Conservation (phyloP, 2,888 invertebrate genomes). For the Leistus spinibarbis region DNA sequence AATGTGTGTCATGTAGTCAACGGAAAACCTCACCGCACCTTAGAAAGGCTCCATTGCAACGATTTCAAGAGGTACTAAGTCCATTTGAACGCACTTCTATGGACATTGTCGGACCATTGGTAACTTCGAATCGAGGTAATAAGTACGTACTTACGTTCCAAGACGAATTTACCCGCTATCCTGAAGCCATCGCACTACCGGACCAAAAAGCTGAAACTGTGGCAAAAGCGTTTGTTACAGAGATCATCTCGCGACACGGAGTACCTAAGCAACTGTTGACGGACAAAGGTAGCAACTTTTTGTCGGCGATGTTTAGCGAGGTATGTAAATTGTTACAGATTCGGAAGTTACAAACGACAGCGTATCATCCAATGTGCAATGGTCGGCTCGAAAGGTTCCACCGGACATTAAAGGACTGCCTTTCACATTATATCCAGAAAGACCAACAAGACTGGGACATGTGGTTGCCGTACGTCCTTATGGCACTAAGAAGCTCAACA, state of each 20-base stretch:
- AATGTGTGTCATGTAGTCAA: slow-evolving; percentile 22
- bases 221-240: slow-evolving; percentile 6
- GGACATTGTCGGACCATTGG: slow-evolving; percentile 7
- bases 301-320: neutral
- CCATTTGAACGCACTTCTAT: slow-evolving; percentile 15
- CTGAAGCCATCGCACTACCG: slow-evolving; percentile 9
- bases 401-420: slow-evolving; percentile 2
- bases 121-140: neutral
- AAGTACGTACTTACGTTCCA: neutral
- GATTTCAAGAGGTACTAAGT: neutral
- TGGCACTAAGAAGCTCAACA: neutral
- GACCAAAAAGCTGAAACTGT: slow-evolving; percentile 9
- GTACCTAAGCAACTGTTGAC: slow-evolving; percentile 10
- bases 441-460: neutral
- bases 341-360: slow-evolving; percentile 44
- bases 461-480: neutral
- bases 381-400: slow-evolving; percentile 11
- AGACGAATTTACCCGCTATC: slow-evolving; percentile 1
- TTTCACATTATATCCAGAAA: slow-evolving; percentile 5
- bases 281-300: slow-evolving; percentile 8
- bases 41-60: slow-evolving; percentile 24
- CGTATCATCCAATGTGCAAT: slow-evolving; percentile 38
- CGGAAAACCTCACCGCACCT: slow-evolving; percentile 23
- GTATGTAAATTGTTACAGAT: slow-evolving; percentile 42
- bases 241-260: slow-evolving; percentile 2